These are phyloP conservation scores for Cataglyphis livida DNA, from an alignment of 2,888 invertebrate species.

Conservation along the genomic window DNA sequence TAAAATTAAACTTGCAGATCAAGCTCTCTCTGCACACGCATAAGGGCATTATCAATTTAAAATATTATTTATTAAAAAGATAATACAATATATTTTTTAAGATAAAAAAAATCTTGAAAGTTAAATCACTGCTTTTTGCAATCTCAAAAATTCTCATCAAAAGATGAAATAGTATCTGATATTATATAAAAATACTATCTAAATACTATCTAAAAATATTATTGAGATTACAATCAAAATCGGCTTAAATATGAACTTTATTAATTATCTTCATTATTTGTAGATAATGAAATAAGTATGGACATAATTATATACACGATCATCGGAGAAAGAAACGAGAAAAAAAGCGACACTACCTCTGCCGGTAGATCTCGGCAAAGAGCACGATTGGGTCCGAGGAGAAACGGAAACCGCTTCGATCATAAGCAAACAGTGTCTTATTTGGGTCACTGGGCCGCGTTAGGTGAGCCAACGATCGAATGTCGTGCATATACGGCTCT, in stretches of 20 bases:
- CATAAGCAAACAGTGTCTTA: slow-evolving; percentile 77
- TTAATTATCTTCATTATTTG: not conserved
- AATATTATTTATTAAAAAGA: not conserved
- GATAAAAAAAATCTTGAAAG: not conserved
- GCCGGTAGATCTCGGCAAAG: slow-evolving; percentile 32
- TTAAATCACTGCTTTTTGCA: not conserved
- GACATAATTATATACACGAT: not conserved
- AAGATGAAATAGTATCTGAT: not conserved
- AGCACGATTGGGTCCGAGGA: slow-evolving; percentile 29
- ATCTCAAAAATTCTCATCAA: not conserved
- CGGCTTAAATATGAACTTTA: not conserved
- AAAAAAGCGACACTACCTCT: slow-evolving; percentile 42
- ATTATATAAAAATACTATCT: not conserved
- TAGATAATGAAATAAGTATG: not conserved
- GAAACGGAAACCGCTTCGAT: slow-evolving; percentile 68
- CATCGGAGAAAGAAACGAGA: slow-evolving; percentile 3
- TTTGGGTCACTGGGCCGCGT: slow-evolving; percentile 84
- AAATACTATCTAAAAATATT: not conserved
- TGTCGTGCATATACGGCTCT: slow-evolving; percentile 40
- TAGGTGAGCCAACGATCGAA: slow-evolving; percentile 63
- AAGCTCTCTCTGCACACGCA: not conserved
- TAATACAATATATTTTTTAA: not conserved
- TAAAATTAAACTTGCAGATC: not conserved
- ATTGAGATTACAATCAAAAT: not conserved
- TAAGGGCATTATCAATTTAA: not conserved